Evolutionary conservation across 1,140 invertebrate species (phyloP), one percentile per base, ranked within the genome.

Genomic region (Bombus turneri): DNA sequence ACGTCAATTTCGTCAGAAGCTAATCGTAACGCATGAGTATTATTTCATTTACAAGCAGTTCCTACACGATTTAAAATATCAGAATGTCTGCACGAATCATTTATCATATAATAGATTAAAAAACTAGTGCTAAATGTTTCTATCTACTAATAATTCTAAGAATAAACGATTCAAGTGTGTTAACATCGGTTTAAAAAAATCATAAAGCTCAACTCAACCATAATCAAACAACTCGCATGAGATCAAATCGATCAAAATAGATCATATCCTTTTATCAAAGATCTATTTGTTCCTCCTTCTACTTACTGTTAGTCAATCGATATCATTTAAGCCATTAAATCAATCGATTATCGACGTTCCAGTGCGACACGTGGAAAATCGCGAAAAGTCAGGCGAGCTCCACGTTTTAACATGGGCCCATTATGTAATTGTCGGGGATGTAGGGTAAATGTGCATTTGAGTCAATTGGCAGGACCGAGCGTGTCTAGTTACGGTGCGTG

Each of bases 361-460:
- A 57, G 22, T 9, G 6, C 1, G 34, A 39, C 53, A 59, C 41
- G 47, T 74, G 31, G 73, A 81, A 59, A 84, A 81, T 66, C n/a
- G 81, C 68, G 78, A 84, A 90, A 89, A 90, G 68, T 69, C 81
- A 57, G 39, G n/a, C 74, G 88, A 62, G 68, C 74, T 71, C 71
- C 87, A 76, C 62, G 79, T 59, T 79, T 62, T 72, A 59, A 25
- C 80, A 57, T 59, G 87, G 31, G 87, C 57, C 87, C 88, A 94
- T 95, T 94, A 94, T 93, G 91, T 93, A 93, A 94, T 94, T 93
- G 92, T 87, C 88, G 90, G 90, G 90, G 91, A 94, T 94, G 92
- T 95, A 93, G 93, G 93, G 92, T 95, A 95, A 95, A 93, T 93
- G 93, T 94, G 92, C 92, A 95, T 95, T 95, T 93, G 92, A 94